phyloP scores from a whole-genome alignment of 2,888 invertebrate genomes.

The Acrobasis repandana region DNA sequence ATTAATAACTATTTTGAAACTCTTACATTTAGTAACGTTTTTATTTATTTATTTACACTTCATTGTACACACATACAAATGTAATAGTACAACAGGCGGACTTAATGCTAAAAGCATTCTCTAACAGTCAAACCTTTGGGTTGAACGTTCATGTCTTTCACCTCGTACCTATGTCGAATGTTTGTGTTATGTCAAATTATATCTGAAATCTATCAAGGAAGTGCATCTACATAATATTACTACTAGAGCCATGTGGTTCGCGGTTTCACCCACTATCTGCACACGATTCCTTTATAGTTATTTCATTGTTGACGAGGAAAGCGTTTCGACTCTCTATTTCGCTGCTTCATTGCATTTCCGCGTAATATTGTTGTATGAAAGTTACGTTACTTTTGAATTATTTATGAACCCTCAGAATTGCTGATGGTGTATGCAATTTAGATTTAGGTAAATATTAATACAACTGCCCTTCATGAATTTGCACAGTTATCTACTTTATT shows the following conservation, averaged over 20 bases:
- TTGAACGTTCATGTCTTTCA: no score
- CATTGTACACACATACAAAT: no score
- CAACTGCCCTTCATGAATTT: no score
- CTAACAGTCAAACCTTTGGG: no score
- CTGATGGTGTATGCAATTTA: neutral
- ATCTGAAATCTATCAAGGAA: neutral
- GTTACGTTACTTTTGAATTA: constrained; percentile 29
- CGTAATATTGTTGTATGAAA: constrained; percentile 30
- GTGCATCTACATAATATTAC: constrained; percentile 19
- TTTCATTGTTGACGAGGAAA: constrained; percentile 59
- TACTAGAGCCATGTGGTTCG: constrained; percentile 54
- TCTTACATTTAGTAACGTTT: no score
- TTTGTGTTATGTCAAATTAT: neutral
- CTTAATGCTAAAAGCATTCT: no score
- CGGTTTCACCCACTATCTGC: constrained; percentile 39
- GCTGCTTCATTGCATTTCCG: constrained; percentile 49
- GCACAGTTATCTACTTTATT: no score
- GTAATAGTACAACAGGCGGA: no score
- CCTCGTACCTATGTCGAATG: no score
- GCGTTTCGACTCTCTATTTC: constrained; percentile 44
- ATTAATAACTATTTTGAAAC: no score
- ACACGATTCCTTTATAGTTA: constrained; percentile 47
- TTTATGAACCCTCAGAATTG: constrained; percentile 10
- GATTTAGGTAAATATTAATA: no score
- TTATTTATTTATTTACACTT: no score